phyloP scores from a whole-genome alignment of 2,113 vertebrate genomes.

The Callaeas wilsoni region DNA sequence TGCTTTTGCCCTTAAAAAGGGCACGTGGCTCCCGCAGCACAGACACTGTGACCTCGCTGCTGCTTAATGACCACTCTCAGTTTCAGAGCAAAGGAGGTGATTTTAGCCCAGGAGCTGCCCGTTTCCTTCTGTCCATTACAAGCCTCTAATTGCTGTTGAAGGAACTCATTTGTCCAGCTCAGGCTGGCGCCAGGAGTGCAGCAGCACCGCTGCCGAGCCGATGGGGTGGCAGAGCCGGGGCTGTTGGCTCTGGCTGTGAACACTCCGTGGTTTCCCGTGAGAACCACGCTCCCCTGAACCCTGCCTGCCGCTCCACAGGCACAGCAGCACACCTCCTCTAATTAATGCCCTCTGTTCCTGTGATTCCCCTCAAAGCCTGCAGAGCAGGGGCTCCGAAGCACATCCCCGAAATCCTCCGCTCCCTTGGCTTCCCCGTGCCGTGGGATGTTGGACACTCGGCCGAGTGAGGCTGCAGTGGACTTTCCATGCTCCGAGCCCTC shows the following conservation, averaged over 20 bases:
- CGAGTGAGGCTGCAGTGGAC: neutral
- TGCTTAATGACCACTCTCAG: neutral
- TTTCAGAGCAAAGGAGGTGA: neutral
- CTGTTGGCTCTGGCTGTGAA: neutral
- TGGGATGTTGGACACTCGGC: neutral
- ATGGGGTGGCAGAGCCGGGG: neutral
- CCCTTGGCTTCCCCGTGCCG: neutral
- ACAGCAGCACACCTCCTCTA: neutral
- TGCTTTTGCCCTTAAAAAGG: neutral
- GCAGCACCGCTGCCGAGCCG: neutral
- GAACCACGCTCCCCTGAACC: neutral
- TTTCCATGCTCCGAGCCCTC: neutral
- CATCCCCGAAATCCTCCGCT: neutral
- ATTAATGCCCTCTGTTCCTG: neutral
- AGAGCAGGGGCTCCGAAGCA: fast-evolving
- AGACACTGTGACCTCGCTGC: neutral
- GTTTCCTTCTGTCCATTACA: neutral
- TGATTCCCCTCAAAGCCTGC: neutral
- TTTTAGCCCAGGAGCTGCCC: neutral
- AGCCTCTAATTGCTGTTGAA: neutral
- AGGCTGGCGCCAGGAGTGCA: neutral
- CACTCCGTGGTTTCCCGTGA: fast-evolving
- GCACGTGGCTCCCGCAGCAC: fast-evolving
- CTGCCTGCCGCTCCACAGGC: neutral
- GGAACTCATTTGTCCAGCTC: neutral